These are phyloP conservation scores for Dolichotis patagonum DNA, from an alignment of 2,113 vertebrate genomes.

Conservation along the genomic window DNA sequence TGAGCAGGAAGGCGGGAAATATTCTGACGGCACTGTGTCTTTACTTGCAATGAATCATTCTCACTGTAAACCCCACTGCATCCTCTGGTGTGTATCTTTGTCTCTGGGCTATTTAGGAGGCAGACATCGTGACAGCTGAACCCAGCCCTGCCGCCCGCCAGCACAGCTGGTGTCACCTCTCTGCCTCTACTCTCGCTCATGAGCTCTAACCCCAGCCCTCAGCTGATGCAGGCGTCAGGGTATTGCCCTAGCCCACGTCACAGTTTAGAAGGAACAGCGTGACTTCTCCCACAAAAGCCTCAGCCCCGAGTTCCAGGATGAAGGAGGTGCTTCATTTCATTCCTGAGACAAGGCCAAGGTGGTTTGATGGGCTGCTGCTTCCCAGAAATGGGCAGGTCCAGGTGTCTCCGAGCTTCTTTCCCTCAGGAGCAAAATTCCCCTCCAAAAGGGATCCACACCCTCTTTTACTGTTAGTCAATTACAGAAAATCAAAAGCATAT, in stretches of 20 bases:
- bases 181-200: accelerated
- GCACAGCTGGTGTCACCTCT: accelerated
- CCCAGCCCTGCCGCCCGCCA: accelerated
- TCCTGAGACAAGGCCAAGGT: neutral
- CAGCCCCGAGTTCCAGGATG: neutral
- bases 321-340: neutral
- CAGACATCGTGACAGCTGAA: accelerated
- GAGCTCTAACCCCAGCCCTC: accelerated
- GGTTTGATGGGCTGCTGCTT: neutral
- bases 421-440: neutral
- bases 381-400: conserved; percentile 19
- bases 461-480: neutral
- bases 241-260: accelerated
- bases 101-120: neutral
- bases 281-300: neutral
- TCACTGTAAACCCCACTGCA: neutral
- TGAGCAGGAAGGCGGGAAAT: neutral
- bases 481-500: conserved; percentile 28
- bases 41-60: neutral
- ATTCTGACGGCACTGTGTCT: neutral
- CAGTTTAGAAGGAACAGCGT: too few species aligned
- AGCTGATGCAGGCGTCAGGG: too few species aligned
- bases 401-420: neutral
- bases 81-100: accelerated
- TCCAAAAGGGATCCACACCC: neutral